Conservation (phyloP, 2,888 invertebrate genomes). For the Hesperia comma region DNA sequence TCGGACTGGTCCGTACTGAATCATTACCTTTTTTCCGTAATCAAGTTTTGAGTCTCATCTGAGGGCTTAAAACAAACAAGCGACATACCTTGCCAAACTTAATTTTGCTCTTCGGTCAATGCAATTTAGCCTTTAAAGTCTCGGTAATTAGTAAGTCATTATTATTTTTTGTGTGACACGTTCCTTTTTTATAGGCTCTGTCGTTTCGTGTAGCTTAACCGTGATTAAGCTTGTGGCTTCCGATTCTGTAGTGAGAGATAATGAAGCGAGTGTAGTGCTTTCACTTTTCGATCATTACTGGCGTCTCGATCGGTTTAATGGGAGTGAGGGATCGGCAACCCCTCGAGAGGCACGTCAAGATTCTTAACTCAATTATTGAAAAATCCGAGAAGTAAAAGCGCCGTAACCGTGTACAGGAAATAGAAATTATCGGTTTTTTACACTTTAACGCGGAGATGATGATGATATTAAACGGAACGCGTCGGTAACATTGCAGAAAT, state of each 20-base stretch:
- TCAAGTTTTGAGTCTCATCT: slow-evolving; percentile 70
- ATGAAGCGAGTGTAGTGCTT: slow-evolving; percentile 66
- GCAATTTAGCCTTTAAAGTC: slow-evolving; percentile 45
- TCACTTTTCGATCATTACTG: slow-evolving; percentile 74
- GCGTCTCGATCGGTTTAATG: slow-evolving; percentile 50
- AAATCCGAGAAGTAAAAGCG: slow-evolving; percentile 39
- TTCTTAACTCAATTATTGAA: slow-evolving; percentile 47
- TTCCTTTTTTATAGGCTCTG: slow-evolving; percentile 26
- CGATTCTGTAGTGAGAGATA: slow-evolving; percentile 67
- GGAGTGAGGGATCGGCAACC: slow-evolving; percentile 50
- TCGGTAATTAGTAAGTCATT: slow-evolving; percentile 42
- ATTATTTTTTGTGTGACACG: slow-evolving; percentile 22
- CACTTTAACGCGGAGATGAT: slow-evolving; percentile 33
- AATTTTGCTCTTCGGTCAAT: slow-evolving; percentile 48
- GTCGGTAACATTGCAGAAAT: slow-evolving; percentile 31
- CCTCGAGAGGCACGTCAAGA: slow-evolving; percentile 44
- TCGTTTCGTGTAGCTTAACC: slow-evolving; percentile 62
- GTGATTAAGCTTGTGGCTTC: slow-evolving; percentile 70
- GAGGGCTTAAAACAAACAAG: slow-evolving; percentile 74
- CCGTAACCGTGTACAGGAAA: slow-evolving; percentile 36
- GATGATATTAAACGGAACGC: slow-evolving; percentile 36
- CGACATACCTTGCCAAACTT: slow-evolving; percentile 53
- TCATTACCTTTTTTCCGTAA: slow-evolving; percentile 70
- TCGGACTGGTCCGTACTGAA: slow-evolving; percentile 63
- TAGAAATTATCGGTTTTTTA: slow-evolving; percentile 37